Evolutionary conservation across 2,797 vertebrate genomes (phyloP), one percentile per base, ranked within the genome.

Genomic region (Pantherophis vulpinus): DNA sequence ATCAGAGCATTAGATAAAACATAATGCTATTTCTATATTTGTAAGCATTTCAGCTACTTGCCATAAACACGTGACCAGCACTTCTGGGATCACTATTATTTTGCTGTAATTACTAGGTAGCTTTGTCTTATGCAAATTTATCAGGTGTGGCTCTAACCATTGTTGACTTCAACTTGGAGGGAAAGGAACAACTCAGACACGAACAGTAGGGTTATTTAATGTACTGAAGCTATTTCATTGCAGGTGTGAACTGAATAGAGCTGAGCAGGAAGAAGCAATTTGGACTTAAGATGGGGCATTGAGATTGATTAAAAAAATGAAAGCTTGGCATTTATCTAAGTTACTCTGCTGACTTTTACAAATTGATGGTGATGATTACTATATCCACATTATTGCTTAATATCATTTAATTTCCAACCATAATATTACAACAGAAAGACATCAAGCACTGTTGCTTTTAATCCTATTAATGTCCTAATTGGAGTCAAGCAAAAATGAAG

Each of bases 61-160:
- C 20, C 70, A 63, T 93, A 90, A 42, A 95, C 20, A 29, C 12
- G 92, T 90, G 70, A 93, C 18, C 8, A 95, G 94, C 3, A 29
- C 14, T 89, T 14, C 74, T 16, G 23, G 14, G 54, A 91, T 93
- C 42, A n/a, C 56, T 83, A 42, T 79, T 14, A 20, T 55, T 58
- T 66, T 66, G 66, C 59, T 37, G 23, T 70, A 16, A 92, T 61
- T 90, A 4, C 12, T 89, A 90, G 88, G 5, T 5, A 13, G 91
- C 66, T 1, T 51, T 92, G 92, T 88, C 87, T 93, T 32, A 20
- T 74, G 59, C 4, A 56, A 89, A 79, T 56, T 58, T 91, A 92
- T 94, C 83, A 94, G 93, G 47, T 87, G 93, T 1, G 87, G 51
- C 51, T 74, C 61, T 74, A 25, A 90, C 47, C 14, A 27, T 3